Evolutionary conservation across 2,888 invertebrate species (phyloP).

Genomic region (Leptinotarsa haldemani): DNA sequence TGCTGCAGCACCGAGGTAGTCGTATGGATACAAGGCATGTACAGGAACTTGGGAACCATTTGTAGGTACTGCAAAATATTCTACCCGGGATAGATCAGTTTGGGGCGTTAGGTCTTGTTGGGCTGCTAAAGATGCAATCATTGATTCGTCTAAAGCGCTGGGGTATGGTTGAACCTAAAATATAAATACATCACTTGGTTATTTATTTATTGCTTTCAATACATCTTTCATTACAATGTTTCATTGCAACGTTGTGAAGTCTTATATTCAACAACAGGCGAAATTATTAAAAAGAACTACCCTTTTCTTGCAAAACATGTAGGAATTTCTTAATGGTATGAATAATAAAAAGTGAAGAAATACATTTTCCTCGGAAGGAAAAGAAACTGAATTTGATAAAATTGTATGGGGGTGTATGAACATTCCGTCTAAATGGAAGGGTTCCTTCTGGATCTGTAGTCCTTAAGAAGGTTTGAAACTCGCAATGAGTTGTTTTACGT

Average conservation of each 20-base stretch:
- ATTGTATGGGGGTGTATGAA: too few species aligned
- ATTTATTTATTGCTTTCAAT: too few species aligned
- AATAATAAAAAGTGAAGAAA: too few species aligned
- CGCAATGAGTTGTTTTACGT: too few species aligned
- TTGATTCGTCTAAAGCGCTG: conserved; percentile 63
- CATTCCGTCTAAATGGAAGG: too few species aligned
- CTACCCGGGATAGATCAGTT: conserved; percentile 64
- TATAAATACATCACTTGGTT: conserved; percentile 22
- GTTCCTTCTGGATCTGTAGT: too few species aligned
- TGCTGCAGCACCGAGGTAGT: conserved; percentile 66
- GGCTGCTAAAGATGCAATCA: conserved; percentile 63
- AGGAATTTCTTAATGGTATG: too few species aligned
- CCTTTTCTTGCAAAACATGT: not conserved
- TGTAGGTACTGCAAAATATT: conserved; percentile 66
- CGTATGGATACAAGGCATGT: conserved; percentile 63
- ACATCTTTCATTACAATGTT: too few species aligned
- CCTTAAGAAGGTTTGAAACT: too few species aligned
- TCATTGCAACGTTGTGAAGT: too few species aligned
- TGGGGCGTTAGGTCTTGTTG: conserved; percentile 58
- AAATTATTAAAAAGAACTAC: not conserved
- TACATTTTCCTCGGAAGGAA: too few species aligned
- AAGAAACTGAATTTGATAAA: too few species aligned
- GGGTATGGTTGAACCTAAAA: conserved; percentile 62
- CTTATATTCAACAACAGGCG: conserved; percentile 10
- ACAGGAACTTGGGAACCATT: conserved; percentile 60